Conservation (phyloP, 2,888 invertebrate genomes). For the Yponomeuta cagnagella region DNA sequence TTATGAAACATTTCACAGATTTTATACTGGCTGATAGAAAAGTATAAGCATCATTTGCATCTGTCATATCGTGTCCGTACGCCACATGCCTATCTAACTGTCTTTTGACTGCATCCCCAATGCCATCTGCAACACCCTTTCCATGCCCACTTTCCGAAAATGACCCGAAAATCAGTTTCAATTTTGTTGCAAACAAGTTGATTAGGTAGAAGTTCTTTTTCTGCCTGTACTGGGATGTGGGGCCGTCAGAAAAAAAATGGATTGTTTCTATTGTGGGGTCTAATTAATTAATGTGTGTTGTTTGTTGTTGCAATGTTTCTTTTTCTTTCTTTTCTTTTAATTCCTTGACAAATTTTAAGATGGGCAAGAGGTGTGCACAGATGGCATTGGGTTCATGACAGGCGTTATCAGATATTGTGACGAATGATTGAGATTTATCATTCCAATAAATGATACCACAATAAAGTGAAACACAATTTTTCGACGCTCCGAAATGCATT, state of each 20-base stretch:
- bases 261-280: conserved; percentile 11
- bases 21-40: conserved; percentile 20
- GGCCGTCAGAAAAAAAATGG: conserved; percentile 18
- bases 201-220: conserved; percentile 20
- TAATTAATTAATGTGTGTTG: too few relatives aligned
- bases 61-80: conserved; percentile 19
- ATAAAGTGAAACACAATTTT: conserved; percentile 7
- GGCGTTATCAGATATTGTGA: too few relatives aligned
- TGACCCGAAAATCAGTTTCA: conserved; percentile 16
- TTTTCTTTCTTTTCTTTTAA: too few relatives aligned
- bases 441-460: conserved; percentile 14
- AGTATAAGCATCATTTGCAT: conserved; percentile 18
- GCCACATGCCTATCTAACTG: conserved; percentile 17
- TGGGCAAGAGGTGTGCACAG: conserved; percentile 16
- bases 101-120: conserved; percentile 20
- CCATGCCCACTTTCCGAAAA: conserved; percentile 20
- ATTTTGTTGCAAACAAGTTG: conserved; percentile 16
- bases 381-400: neutral
- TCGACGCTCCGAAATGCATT: conserved; percentile 6
- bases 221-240: conserved; percentile 18
- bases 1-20: conserved; percentile 22
- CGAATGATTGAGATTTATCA: neutral
- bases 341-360: conserved; percentile 15
- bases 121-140: conserved; percentile 21
- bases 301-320: too few relatives aligned